phyloP scores from a whole-genome alignment of 2,888 invertebrate species.

The Schrankia costaestrigalis region DNA sequence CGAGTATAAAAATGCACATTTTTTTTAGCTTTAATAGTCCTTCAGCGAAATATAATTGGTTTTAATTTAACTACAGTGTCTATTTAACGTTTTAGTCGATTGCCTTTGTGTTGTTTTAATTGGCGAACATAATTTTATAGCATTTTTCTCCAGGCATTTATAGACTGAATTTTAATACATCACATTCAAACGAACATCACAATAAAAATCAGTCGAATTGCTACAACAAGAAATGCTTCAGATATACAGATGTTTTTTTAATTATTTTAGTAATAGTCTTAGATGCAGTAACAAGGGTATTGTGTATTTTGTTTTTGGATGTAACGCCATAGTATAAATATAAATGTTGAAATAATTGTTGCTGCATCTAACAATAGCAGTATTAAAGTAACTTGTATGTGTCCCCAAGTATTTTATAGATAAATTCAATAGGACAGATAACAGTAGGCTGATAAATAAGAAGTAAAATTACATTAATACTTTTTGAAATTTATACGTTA shows the following conservation, averaged over 20 bases:
- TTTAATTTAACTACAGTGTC: slow-evolving; percentile 33
- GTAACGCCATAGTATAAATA: slow-evolving; percentile 29
- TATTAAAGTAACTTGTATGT: slow-evolving; percentile 56
- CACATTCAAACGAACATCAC: slow-evolving; percentile 65
- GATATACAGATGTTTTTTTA: no score
- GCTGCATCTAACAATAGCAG: slow-evolving; percentile 64
- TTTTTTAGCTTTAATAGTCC: slow-evolving; percentile 63
- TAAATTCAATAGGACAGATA: slow-evolving; percentile 50
- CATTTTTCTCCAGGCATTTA: slow-evolving; percentile 48
- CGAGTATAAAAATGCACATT: slow-evolving; percentile 68
- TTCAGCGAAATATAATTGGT: slow-evolving; percentile 59
- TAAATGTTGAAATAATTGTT: slow-evolving; percentile 32
- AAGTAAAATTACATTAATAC: slow-evolving; percentile 40
- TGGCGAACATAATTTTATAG: slow-evolving; percentile 40
- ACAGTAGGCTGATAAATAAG: slow-evolving; percentile 39
- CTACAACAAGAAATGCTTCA: slow-evolving; percentile 30
- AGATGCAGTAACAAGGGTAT: slow-evolving; percentile 38
- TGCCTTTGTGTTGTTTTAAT: slow-evolving; percentile 37
- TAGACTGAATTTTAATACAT: slow-evolving; percentile 59
- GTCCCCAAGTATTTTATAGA: slow-evolving; percentile 57
- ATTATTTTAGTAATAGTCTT: slow-evolving; percentile 40
- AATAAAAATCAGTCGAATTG: slow-evolving; percentile 39
- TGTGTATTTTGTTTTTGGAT: no score
- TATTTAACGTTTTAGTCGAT: slow-evolving; percentile 32
- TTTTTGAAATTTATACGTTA: slow-evolving; percentile 50